Evolutionary conservation across 37 sponge, comb jelly and placozoan species (phyloP).

Genomic region (Amphimedon queenslandica): DNA sequence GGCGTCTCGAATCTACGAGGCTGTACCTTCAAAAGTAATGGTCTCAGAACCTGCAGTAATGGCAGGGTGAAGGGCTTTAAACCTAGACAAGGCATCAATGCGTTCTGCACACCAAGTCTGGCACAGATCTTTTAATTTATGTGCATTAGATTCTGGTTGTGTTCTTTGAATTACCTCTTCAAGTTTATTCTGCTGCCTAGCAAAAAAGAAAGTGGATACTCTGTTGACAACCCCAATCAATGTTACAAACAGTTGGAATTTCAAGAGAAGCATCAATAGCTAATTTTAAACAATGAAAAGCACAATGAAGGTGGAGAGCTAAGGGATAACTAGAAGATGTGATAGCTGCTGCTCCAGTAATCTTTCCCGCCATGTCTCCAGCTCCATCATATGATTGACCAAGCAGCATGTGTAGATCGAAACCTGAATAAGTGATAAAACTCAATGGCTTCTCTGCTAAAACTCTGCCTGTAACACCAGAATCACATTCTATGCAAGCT

Average conservation of each 20-base stretch:
- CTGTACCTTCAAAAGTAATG: conserved; percentile 36
- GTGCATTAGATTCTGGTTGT: conserved; percentile 20
- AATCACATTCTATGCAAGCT: conserved; percentile 46
- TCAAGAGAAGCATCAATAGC: conserved; percentile 37
- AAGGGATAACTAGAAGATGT: conserved; percentile 27
- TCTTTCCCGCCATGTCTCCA: conserved; percentile 46
- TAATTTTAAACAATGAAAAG: conserved; percentile 43
- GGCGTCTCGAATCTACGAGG: conserved; percentile 43
- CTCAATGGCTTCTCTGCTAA: conserved; percentile 49
- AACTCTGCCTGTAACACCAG: conserved; percentile 52
- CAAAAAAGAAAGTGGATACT: conserved; percentile 39
- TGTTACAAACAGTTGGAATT: conserved; percentile 37
- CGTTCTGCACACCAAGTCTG: conserved; percentile 56
- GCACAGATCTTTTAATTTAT: conserved; percentile 48
- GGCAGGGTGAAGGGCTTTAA: conserved; percentile 39
- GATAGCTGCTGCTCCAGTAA: conserved; percentile 37
- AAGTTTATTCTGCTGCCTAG: conserved; percentile 41
- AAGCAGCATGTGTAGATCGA: conserved; percentile 46
- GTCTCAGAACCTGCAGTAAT: conserved; percentile 55
- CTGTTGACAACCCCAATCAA: conserved; percentile 49
- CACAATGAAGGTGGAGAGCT: conserved; percentile 47
- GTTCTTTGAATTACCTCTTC: conserved; percentile 30
- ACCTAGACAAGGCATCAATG: conserved; percentile 37
- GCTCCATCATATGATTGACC: conserved; percentile 82
- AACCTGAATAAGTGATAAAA: conserved; percentile 9